Evolutionary conservation across 92 coral and sea anemone species (phyloP), one percentile per base, ranked within the genome.

Genomic region (Porites cylindrica): DNA sequence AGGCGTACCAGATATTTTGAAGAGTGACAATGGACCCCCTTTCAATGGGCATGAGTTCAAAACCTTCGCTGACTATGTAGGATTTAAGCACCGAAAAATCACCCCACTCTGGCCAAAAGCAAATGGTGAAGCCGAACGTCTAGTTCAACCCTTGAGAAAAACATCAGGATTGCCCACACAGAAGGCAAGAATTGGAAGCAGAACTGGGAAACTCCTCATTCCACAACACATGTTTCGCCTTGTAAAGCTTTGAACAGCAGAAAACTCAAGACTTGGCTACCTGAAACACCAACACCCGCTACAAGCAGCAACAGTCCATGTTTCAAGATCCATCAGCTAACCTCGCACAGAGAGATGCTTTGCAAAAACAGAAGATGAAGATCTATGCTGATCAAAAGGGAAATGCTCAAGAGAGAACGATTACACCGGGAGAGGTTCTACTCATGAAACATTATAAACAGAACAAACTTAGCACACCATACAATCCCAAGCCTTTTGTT

Each of bases 151-250:
- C 32, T 29, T 29, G 32, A 29, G 32, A 29, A 29, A 29, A 29
- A 29, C 82, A 66, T 29, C 32, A 29, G 32, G 71, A 60, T 90
- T 32, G 91, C 91, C 24, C 82, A 81, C 60, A 10, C 65, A 18
- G 87, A 75, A 59, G 21, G 72, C 24, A 77, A 77, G n/a, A 88
- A 88, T 66, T 88, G 87, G 94, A 91, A 88, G 66, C 85, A 88
- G 51, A 69, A 81, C 66, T 83, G 85, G 10, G 93, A 91, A 23
- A 81, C 82, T 18, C 85, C 91, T 7, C 91, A 91, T 76, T 82
- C 91, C 32, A 64, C 81, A 74, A 90, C 93, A n/a, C 76, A 69
- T 32, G 20, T 80, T 21, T 86, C 93, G 72, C 90, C 90, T 29
- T 29, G 32, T 29, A 2, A 29, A 29, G 32, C 32, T 29, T 2